Percentiles rank a stretch among this genome's conserved stretches.
Evolutionary conservation across 2,113 vertebrate genomes (phyloP).

Genomic region (Heptranchias perlo): DNA sequence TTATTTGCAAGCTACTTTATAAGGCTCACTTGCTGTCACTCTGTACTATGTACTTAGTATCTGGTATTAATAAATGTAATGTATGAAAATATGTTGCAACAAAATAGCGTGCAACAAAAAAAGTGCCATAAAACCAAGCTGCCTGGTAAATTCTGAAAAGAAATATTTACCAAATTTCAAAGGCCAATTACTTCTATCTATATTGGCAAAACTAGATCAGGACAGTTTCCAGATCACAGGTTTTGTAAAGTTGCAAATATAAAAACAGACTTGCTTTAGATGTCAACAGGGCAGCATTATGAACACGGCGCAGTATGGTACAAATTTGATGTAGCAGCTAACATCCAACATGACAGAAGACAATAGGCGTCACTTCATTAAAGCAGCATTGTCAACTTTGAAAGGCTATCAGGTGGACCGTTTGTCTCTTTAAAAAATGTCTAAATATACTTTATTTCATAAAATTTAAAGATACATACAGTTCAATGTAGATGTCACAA

Average conservation of each 20-base stretch:
- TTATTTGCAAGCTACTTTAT: not conserved
- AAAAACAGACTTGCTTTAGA: not conserved
- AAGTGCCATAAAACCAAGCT: not conserved
- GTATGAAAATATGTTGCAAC: not conserved
- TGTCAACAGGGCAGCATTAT: not conserved
- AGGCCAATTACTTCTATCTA: not conserved
- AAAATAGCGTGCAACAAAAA: no score
- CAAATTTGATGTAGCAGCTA: not conserved
- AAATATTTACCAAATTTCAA: not conserved
- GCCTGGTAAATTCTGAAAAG: not conserved
- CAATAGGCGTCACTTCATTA: not conserved
- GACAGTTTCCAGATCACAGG: not conserved
- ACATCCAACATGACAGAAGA: not conserved
- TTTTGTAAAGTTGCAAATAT: not conserved
- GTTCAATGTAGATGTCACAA: no score
- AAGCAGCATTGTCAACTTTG: not conserved
- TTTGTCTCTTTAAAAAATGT: not conserved
- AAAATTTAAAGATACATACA: no score
- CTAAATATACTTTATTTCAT: no score
- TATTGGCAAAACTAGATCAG: not conserved
- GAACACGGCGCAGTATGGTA: not conserved
- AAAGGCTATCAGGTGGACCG: not conserved
- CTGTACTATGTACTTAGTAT: not conserved
- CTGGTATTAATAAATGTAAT: not conserved
- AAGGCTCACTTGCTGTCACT: not conserved